Percentiles rank a stretch among this genome's conserved stretches.
Conservation (phyloP, 2,113 vertebrate species). For the Sciurus niger region DNA sequence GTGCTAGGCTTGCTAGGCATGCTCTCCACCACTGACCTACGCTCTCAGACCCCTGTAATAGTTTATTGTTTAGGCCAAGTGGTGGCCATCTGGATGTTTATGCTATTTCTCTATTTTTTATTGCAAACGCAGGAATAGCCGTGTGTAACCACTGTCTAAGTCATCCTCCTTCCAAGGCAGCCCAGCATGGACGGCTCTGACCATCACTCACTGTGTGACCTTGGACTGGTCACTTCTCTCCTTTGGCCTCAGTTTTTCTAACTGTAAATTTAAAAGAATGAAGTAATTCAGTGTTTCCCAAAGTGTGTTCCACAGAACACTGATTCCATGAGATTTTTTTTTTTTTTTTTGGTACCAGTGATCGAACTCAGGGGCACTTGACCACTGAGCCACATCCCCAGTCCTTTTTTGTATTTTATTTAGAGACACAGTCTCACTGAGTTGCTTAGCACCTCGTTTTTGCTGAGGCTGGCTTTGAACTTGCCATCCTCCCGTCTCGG, state of each 20-base stretch:
- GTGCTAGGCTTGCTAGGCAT: not conserved
- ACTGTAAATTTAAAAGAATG: slow-evolving; percentile 33
- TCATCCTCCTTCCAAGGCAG: not conserved
- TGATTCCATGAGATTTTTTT: not conserved
- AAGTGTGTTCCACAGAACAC: not conserved
- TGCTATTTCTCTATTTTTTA: not conserved
- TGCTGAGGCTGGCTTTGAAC: too few relatives aligned
- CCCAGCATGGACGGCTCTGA: not conserved
- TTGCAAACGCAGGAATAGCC: not conserved
- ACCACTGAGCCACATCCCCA: too few relatives aligned
- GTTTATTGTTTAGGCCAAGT: not conserved
- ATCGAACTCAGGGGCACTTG: too few relatives aligned
- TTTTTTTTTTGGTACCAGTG: too few relatives aligned
- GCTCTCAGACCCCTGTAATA: not conserved
- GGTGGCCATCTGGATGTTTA: too few relatives aligned
- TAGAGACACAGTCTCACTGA: too few relatives aligned
- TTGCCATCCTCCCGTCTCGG: too few relatives aligned
- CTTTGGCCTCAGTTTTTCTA: not conserved
- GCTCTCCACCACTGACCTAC: not conserved
- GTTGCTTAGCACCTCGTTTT: too few relatives aligned
- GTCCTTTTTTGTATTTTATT: too few relatives aligned
- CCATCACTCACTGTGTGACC: too few relatives aligned
- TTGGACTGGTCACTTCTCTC: too few relatives aligned
- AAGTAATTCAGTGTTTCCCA: not conserved
- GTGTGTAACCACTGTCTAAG: not conserved